Conservation (phyloP, 2,113 vertebrate species). For the Oreamnos americanus region DNA sequence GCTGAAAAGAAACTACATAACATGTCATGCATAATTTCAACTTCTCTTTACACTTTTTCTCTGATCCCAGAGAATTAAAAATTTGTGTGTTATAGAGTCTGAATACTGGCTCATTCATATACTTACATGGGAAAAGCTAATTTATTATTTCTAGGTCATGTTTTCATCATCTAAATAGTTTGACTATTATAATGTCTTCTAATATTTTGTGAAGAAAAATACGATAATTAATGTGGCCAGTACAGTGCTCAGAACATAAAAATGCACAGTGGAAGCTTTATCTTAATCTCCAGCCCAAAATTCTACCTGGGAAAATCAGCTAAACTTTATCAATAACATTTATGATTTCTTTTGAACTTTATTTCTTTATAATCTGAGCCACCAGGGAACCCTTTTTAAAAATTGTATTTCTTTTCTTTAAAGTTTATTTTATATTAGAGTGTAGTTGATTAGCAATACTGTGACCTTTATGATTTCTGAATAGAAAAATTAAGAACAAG, state of each 20-base stretch:
- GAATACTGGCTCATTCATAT: not conserved
- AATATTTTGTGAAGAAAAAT: not conserved
- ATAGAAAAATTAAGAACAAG: not conserved
- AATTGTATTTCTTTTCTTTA: not conserved
- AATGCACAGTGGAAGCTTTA: not conserved
- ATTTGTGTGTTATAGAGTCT: not conserved
- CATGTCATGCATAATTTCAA: not conserved
- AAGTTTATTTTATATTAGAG: not conserved
- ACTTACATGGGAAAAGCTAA: not conserved
- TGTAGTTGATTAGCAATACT: not conserved
- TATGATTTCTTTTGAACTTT: not conserved
- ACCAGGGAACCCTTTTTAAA: not conserved
- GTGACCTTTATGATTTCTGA: not conserved
- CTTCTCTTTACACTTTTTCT: not conserved
- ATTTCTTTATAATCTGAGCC: not conserved
- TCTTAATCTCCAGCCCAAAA: not conserved
- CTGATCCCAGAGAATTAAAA: not conserved
- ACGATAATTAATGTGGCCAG: not conserved
- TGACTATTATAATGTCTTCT: not conserved
- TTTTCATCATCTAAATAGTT: not conserved
- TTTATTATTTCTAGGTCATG: not conserved
- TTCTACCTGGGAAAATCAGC: not conserved
- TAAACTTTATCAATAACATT: not conserved
- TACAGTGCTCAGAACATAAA: not conserved
- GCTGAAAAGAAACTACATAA: not conserved